These are phyloP conservation scores for Phylloscopus whistleri DNA, from an alignment of 2,113 vertebrate species.

Conservation along the genomic window DNA sequence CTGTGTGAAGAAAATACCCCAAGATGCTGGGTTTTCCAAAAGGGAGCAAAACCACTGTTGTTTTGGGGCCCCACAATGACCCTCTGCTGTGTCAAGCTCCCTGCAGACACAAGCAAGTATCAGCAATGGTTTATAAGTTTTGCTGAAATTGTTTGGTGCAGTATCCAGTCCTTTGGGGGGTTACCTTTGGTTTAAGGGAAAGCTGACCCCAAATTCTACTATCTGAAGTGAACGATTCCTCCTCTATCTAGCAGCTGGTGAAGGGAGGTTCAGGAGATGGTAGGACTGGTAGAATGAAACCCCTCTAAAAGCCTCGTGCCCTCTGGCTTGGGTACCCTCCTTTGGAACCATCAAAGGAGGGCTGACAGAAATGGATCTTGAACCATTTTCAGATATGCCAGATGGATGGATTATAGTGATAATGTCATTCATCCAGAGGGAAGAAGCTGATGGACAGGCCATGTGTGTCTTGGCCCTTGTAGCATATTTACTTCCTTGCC, in stretches of 20 bases:
- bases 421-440: neutral
- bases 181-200: neutral
- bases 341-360: neutral
- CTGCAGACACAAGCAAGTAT: neutral
- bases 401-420: neutral
- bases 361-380: neutral
- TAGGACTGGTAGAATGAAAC: neutral
- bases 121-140: neutral
- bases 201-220: neutral
- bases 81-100: neutral
- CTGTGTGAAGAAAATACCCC: neutral
- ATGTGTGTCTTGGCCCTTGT: neutral
- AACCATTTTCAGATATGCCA: neutral
- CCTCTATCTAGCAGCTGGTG: neutral
- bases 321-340: neutral
- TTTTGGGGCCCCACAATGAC: neutral
- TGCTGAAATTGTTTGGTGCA: neutral
- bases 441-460: neutral
- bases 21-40: neutral
- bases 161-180: neutral
- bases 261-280: neutral
- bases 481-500: neutral
- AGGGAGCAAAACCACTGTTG: neutral
- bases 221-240: neutral
- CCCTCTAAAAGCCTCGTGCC: neutral